phyloP scores from a whole-genome alignment of 1,140 invertebrate genomes.

The Drosophila miranda region DNA sequence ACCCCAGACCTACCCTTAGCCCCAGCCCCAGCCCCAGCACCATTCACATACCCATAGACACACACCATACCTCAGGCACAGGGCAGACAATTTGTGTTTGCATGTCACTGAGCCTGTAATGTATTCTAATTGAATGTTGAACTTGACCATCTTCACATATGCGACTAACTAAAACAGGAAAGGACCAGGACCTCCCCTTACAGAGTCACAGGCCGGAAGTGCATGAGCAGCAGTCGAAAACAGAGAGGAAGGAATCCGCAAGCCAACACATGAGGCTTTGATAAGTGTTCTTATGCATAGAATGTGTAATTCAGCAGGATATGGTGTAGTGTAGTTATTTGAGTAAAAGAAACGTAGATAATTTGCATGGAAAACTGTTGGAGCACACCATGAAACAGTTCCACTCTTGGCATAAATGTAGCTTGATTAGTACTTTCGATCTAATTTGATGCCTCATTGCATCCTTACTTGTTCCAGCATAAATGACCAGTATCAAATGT shows the following conservation, averaged over 20 bases:
- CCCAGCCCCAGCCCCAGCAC: too few species aligned
- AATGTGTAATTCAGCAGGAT: background rate
- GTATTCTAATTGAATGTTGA: slow-evolving; percentile 80
- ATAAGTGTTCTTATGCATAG: background rate
- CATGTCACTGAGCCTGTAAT: slow-evolving; percentile 75
- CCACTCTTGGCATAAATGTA: too few species aligned
- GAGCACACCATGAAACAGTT: too few species aligned
- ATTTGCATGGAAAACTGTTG: too few species aligned
- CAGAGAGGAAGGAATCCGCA: slow-evolving; percentile 16
- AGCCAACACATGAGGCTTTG: slow-evolving; percentile 2
- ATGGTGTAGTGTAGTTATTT: background rate
- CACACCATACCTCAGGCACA: slow-evolving; percentile 43
- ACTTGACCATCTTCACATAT: slow-evolving; percentile 66
- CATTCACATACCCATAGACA: background rate
- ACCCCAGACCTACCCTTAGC: too few species aligned
- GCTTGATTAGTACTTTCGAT: too few species aligned
- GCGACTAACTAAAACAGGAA: slow-evolving; percentile 39
- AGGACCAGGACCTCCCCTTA: slow-evolving; percentile 14
- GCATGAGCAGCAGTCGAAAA: slow-evolving; percentile 5
- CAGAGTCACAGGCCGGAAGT: slow-evolving; percentile 9
- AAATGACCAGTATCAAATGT: too few species aligned
- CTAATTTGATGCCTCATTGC: too few species aligned
- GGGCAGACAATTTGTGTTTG: slow-evolving; percentile 59
- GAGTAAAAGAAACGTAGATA: background rate
- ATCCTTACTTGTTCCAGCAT: too few species aligned